These are phyloP conservation scores for Hemicentrotus pulcherrimus DNA, from an alignment of 35 echinoderm and acorn worm species.

Conservation along the genomic window DNA sequence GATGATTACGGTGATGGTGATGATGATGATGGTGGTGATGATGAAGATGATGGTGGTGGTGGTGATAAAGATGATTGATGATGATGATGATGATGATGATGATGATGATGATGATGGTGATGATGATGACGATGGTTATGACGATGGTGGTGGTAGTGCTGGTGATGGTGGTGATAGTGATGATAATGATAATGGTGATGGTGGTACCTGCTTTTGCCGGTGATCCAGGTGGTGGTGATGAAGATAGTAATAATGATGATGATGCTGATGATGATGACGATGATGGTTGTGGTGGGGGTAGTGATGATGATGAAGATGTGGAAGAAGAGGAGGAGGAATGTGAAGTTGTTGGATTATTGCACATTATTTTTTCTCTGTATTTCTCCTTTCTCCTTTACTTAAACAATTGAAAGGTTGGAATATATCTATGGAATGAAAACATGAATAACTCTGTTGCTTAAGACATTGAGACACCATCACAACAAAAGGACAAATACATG, in stretches of 20 bases:
- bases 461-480: no score
- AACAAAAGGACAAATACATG: no score
- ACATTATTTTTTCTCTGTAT: no score
- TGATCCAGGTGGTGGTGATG: not conserved
- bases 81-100: not conserved
- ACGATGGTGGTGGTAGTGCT: not conserved
- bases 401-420: no score
- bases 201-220: not conserved
- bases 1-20: not conserved
- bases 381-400: no score
- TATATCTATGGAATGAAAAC: no score
- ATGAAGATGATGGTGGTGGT: not conserved
- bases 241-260: not conserved
- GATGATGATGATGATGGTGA: not conserved
- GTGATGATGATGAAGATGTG: not conserved
- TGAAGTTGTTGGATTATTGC: no score
- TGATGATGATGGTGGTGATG: not conserved
- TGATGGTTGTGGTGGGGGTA: not conserved
- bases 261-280: not conserved
- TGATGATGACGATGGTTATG: not conserved
- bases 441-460: no score
- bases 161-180: not conserved
- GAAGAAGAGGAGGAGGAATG: no score
- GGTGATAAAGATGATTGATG: not conserved
- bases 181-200: not conserved